These are phyloP conservation scores for Drepana falcataria DNA, from an alignment of 2,888 invertebrate species.

Conservation along the genomic window DNA sequence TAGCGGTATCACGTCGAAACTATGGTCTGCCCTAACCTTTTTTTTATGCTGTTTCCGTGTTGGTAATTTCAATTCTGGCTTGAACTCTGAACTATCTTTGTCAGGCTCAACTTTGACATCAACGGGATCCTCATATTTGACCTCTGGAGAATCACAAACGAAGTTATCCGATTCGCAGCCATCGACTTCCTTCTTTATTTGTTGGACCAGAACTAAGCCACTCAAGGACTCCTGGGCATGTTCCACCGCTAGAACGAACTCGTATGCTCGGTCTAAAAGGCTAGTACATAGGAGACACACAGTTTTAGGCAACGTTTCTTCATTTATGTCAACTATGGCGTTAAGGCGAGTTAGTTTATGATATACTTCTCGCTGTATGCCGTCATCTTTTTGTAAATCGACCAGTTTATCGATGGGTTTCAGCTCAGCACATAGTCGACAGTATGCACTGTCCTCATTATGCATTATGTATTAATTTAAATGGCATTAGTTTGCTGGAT, in stretches of 20 bases:
- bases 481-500: neutral
- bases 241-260: conserved; percentile 44
- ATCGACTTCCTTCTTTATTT: conserved; percentile 33
- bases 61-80: neutral
- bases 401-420: conserved; percentile 38
- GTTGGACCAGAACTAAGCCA: conserved; percentile 22
- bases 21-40: conserved; percentile 8
- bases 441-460: conserved; percentile 24
- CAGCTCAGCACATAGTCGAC: conserved; percentile 45
- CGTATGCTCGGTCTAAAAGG: conserved; percentile 40
- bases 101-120: conserved; percentile 20
- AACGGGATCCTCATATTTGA: conserved; percentile 11
- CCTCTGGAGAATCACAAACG: conserved; percentile 5
- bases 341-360: conserved; percentile 42
- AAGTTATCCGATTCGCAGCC: conserved; percentile 19
- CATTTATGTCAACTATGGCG: conserved; percentile 32
- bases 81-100: neutral
- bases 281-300: conserved; percentile 47
- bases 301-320: conserved; percentile 37
- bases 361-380: conserved; percentile 27
- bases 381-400: conserved; percentile 30
- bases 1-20: conserved; percentile 30
- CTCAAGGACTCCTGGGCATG: conserved; percentile 39
- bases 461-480: conserved; percentile 28
- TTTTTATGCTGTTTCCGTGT: conserved; percentile 10